Conservation (phyloP, 2,888 invertebrate species). For the Stenoptilia bipunctidactyla region DNA sequence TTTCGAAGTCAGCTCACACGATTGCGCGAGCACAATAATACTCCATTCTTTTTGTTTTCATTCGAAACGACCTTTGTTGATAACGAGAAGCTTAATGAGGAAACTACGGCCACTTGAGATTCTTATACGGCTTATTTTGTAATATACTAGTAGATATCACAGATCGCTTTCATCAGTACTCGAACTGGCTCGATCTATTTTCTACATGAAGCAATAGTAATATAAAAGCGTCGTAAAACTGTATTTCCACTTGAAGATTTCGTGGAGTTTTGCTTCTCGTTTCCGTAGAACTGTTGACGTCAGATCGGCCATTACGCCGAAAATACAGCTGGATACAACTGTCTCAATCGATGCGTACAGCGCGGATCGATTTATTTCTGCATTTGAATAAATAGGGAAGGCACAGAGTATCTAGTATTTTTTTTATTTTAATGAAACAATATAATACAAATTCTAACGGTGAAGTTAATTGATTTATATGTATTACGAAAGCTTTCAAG, state of each 20-base stretch:
- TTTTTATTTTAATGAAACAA: too few species aligned
- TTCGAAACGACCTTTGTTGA: conserved; percentile 65
- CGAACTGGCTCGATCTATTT: background rate
- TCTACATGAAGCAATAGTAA: conserved; percentile 5
- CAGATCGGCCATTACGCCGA: conserved; percentile 50
- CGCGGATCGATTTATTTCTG: conserved; percentile 15
- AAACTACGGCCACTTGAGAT: conserved; percentile 59
- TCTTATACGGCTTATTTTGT: conserved; percentile 52
- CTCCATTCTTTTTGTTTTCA: conserved; percentile 67
- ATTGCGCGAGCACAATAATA: conserved; percentile 62
- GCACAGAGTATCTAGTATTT: too few species aligned
- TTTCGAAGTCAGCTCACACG: conserved; percentile 63
- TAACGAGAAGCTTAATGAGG: conserved; percentile 63
- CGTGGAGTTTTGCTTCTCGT: conserved; percentile 35
- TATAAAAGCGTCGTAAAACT: conserved; percentile 34
- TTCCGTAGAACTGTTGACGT: conserved; percentile 53
- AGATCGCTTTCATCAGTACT: background rate
- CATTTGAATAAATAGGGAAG: too few species aligned
- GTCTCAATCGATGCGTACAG: conserved; percentile 57
- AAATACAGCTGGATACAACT: conserved; percentile 51
- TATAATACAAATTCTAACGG: too few species aligned
- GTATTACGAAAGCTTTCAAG: too few species aligned
- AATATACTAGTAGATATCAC: conserved; percentile 32
- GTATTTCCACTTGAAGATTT: conserved; percentile 29
- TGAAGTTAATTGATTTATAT: too few species aligned